Base-by-base conservation (phyloP, 2,888 invertebrate species). In the Tenodera sinensis region DNA sequence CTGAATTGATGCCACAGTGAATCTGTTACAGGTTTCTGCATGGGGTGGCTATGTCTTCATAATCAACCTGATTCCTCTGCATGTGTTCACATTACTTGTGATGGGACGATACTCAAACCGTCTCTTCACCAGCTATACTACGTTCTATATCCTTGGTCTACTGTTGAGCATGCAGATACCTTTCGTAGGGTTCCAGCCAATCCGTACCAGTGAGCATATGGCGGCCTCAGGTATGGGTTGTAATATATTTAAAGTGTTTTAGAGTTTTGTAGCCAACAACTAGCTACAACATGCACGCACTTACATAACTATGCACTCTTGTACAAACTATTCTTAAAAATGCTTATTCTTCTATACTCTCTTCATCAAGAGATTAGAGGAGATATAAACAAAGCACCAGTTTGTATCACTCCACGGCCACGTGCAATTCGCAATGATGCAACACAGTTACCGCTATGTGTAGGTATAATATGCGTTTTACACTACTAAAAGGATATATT, bases 31-130 rank as follows among this genome's bases (percentile, higher is more conserved):
- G 97, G 97, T 99, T 3, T 99, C 99, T 90, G 99, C 99, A 91
- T 99, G 99, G 99, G 99, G 99, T 91, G 99, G 99, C 91, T 99
- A 99, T 93, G 99, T 99, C 83, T 99, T 99, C 93, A 99, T 99
- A 92, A 99, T 99, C 93, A 99, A 99, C 94, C 94, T 99, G 92
- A 99, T 99, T 91, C 99, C 99, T 0, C 95, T 99, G 20, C 99
- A 99, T 93, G 99, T 99, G 7, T 99, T 99, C 94, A 97, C 97
- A 3, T 94, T 99, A 83, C 94, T 99, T 84, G 94, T 99, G 85
- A 99, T 99, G 98, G 99, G 99, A 83, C 95, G 99, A 88, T 99
- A 97, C 94, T 99, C 99, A 1, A 96, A 97, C 92, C 95, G 98
- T 87, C 94, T 99, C 87, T 98, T 99, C 92, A 98, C 97, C 91